Percentiles rank a stretch among this genome's conserved stretches.
Evolutionary conservation across 1,140 invertebrate species (phyloP).

Genomic region (Trachymyrmex cornetzi): DNA sequence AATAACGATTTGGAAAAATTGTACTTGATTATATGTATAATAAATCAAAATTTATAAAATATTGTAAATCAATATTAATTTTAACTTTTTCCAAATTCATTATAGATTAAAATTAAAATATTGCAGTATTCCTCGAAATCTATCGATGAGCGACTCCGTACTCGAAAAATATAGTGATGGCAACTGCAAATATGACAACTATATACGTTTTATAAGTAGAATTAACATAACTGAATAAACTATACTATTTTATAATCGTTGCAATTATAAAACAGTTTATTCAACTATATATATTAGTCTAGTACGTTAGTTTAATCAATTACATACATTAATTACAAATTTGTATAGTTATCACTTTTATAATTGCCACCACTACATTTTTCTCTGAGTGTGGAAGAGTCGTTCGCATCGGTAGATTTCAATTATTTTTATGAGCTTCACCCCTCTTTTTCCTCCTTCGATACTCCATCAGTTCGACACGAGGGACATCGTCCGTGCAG

Average conservation of each 20-base stretch:
- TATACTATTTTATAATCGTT: no score
- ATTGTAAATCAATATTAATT: neutral
- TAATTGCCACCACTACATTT: no score
- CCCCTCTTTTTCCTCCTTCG: neutral
- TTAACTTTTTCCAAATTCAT: neutral
- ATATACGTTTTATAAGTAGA: no score
- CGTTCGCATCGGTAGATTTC: neutral
- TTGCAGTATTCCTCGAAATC: neutral
- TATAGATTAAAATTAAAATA: neutral
- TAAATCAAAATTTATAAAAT: neutral
- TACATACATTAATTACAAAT: no score
- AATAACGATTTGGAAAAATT: neutral
- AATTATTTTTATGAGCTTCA: constrained; percentile 33
- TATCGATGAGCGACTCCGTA: no score
- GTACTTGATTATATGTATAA: neutral
- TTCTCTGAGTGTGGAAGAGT: neutral
- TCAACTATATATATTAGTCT: no score
- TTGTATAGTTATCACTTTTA: no score
- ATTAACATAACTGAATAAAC: no score
- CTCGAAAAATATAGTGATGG: no score
- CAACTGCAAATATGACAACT: no score
- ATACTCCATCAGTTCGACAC: constrained; percentile 8
- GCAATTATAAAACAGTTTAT: no score
- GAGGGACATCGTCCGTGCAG: constrained; percentile 44
- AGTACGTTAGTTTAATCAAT: no score